Evolutionary conservation across 2,888 invertebrate genomes (phyloP).

Genomic region (Xylota sylvarum): DNA sequence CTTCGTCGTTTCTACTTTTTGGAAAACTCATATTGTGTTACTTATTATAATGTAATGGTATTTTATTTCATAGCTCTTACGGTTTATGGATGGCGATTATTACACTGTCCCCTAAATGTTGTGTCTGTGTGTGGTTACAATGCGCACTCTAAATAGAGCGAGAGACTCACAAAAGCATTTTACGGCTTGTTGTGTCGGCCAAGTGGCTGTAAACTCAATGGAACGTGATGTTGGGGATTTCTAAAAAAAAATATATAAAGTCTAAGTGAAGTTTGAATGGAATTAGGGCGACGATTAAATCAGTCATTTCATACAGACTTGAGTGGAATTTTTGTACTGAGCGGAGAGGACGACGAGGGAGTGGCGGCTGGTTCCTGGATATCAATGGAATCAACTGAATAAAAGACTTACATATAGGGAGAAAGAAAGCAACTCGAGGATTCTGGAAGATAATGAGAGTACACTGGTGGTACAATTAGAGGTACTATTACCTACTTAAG

Average conservation of each 20-base stretch:
- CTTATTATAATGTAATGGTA: constrained; percentile 63
- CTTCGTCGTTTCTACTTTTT: constrained; percentile 13
- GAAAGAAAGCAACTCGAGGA: too few species aligned
- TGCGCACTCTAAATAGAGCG: background rate
- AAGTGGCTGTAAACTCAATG: constrained; percentile 45
- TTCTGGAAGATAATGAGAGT: too few species aligned
- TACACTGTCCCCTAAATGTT: constrained; percentile 24
- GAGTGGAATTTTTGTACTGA: constrained; percentile 4
- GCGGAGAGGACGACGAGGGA: background rate
- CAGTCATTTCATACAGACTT: constrained; percentile 29
- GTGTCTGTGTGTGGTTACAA: constrained; percentile 15
- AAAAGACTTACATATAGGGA: background rate
- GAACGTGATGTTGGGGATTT: constrained; percentile 52
- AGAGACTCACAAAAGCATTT: constrained; percentile 36
- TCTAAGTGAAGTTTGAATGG: constrained; percentile 31
- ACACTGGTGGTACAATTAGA: too few species aligned
- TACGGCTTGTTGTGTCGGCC: constrained; percentile 24
- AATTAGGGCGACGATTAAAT: constrained; percentile 37
- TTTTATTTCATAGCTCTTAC: constrained; percentile 57
- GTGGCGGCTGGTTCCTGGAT: background rate
- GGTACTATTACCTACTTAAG: too few species aligned
- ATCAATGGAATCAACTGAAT: background rate
- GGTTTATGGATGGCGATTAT: constrained; percentile 49
- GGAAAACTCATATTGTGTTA: constrained; percentile 50
- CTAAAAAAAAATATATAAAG: background rate